Evolutionary conservation across 2,113 vertebrate species (phyloP).

Genomic region (Uria aalge): DNA sequence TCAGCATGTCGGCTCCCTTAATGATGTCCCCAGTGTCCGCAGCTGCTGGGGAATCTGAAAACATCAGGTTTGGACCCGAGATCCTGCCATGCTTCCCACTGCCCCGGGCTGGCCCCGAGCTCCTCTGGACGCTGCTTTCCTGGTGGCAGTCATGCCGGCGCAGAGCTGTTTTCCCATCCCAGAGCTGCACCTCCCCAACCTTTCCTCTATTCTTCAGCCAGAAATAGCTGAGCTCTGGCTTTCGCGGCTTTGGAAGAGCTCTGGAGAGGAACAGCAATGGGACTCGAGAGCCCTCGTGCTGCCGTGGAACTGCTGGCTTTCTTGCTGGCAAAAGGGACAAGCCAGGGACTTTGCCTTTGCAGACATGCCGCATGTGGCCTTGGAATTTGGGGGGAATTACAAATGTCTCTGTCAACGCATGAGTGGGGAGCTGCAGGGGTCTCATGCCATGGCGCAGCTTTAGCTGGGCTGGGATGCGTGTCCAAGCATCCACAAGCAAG

Average conservation of each 20-base stretch:
- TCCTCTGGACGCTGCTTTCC: not conserved
- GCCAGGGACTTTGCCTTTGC: not conserved
- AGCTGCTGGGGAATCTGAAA: not conserved
- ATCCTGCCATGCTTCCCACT: fast-evolving
- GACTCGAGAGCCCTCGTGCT: fast-evolving
- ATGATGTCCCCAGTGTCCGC: not conserved
- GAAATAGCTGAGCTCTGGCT: not conserved
- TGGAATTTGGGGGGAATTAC: not conserved
- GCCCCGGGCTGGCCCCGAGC: not conserved
- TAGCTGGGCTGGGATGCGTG: not conserved
- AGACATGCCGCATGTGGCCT: not conserved
- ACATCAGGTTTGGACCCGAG: not conserved
- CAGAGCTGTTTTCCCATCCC: not conserved
- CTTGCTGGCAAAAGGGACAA: not conserved
- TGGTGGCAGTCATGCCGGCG: fast-evolving
- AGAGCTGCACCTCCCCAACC: not conserved
- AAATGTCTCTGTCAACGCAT: not conserved
- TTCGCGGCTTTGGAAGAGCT: not conserved
- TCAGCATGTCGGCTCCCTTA: not conserved
- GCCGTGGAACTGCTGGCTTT: not conserved
- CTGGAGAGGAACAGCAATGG: not conserved
- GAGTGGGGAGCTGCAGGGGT: not conserved
- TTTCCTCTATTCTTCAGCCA: not conserved
- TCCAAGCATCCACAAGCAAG: not conserved
- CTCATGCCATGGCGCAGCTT: fast-evolving